Conservation (phyloP, 2,113 vertebrate species). For the Sciurus niger region DNA sequence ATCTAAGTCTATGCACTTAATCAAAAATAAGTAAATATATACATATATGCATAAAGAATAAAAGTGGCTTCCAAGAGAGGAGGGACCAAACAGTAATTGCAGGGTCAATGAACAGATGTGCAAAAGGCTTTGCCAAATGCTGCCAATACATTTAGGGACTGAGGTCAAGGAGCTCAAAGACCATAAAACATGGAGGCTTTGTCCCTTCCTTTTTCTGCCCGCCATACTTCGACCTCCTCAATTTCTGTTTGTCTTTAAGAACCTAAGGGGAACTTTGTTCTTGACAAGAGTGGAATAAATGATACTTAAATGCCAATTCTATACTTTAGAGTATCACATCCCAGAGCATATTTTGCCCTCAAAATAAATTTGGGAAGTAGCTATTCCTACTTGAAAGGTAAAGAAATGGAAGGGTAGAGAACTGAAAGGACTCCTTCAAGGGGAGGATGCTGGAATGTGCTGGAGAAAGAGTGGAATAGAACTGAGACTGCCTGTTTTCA, state of each 20-base stretch:
- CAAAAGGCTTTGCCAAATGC: background rate
- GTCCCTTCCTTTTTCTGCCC: background rate
- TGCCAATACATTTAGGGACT: background rate
- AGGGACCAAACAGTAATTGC: background rate
- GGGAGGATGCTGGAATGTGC: background rate
- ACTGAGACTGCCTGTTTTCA: background rate
- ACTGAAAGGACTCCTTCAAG: background rate
- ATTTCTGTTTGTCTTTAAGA: constrained; percentile 32
- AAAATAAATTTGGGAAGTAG: background rate
- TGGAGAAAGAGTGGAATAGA: background rate
- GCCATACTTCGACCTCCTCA: background rate
- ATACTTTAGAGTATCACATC: background rate
- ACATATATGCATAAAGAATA: background rate
- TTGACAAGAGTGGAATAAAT: background rate
- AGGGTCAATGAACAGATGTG: background rate
- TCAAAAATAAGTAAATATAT: background rate
- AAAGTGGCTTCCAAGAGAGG: background rate
- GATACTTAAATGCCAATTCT: background rate
- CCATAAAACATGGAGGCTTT: background rate
- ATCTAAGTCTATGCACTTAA: background rate
- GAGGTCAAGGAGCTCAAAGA: background rate
- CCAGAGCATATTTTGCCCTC: background rate
- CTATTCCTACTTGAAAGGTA: constrained; percentile 39
- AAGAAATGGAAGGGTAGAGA: background rate
- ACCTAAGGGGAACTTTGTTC: background rate